Conservation (phyloP, 2,113 vertebrate genomes). For the Hippocampus guttulatus region DNA sequence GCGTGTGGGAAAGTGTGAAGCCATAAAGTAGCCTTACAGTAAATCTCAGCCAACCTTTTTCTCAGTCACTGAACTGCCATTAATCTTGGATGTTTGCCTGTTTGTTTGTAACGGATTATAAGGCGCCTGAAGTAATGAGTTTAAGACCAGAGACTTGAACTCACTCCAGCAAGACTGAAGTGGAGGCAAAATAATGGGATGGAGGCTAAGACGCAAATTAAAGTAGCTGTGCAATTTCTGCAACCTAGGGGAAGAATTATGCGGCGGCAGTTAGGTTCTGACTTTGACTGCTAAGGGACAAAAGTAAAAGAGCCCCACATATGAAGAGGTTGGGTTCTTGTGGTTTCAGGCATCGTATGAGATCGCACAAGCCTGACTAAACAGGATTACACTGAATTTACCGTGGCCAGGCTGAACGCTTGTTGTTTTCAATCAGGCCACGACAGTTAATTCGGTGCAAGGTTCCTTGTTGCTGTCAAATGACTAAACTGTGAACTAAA, state of each 20-base stretch:
- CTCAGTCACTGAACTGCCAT: slow-evolving; percentile 41
- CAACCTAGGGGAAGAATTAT: neutral
- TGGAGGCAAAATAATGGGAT: neutral
- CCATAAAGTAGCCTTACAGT: slow-evolving; percentile 22
- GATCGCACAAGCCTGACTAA: neutral
- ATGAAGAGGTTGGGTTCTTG: neutral
- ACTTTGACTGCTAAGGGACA: slow-evolving; percentile 6
- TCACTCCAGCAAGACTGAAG: slow-evolving; percentile 2
- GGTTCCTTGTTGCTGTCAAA: slow-evolving; percentile 1
- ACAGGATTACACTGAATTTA: slow-evolving; percentile 15
- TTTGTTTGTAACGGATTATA: slow-evolving; percentile 61
- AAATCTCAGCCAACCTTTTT: slow-evolving; percentile 42
- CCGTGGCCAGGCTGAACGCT: neutral
- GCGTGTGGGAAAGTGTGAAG: slow-evolving; percentile 24
- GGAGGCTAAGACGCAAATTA: neutral
- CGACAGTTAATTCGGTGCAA: slow-evolving; percentile 1
- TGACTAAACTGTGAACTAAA: neutral
- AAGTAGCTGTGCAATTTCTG: slow-evolving; percentile 1
- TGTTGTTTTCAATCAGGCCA: slow-evolving; percentile 13
- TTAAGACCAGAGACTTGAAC: slow-evolving; percentile 30
- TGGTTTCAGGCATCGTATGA: slow-evolving; percentile 1
- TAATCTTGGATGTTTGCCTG: slow-evolving; percentile 56
- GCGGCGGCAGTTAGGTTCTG: neutral
- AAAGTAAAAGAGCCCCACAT: neutral
- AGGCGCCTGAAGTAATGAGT: slow-evolving; percentile 52